phyloP scores from a whole-genome alignment of 2,888 invertebrate species.

The Chorisops tibialis region DNA sequence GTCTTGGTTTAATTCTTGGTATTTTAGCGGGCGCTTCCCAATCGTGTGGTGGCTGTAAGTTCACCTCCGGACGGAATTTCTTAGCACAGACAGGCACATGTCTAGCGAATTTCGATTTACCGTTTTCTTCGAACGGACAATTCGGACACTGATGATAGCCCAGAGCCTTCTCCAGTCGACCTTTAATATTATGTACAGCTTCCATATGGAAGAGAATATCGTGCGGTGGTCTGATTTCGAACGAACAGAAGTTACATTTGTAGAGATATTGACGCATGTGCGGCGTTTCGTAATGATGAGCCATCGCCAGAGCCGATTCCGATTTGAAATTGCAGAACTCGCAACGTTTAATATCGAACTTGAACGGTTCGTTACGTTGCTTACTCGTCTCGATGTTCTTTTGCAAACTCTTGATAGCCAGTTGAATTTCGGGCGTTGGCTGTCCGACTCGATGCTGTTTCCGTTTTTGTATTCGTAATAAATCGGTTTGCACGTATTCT shows the following conservation, averaged over 20 bases:
- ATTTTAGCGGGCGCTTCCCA: slow-evolving; percentile 95
- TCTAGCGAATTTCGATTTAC: slow-evolving; percentile 83
- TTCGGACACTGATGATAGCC: slow-evolving; percentile 89
- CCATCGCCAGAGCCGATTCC: slow-evolving; percentile 78
- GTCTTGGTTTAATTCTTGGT: slow-evolving; percentile 58
- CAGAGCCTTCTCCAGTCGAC: slow-evolving; percentile 77
- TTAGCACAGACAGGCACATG: slow-evolving; percentile 85
- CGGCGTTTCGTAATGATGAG: slow-evolving; percentile 85
- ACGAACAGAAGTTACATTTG: slow-evolving; percentile 80
- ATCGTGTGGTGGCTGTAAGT: slow-evolving; percentile 81
- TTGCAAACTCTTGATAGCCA: slow-evolving; percentile 76
- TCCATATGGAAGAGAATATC: slow-evolving; percentile 91
- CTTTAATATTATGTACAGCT: slow-evolving; percentile 79
- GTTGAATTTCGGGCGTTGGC: slow-evolving; percentile 59
- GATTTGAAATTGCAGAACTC: slow-evolving; percentile 87
- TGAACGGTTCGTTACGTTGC: slow-evolving; percentile 78
- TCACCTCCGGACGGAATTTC: slow-evolving; percentile 82
- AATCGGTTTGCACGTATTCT: slow-evolving; percentile 90
- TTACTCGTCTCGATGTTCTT: slow-evolving; percentile 83
- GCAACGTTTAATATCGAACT: slow-evolving; percentile 74
- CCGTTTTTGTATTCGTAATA: slow-evolving; percentile 80
- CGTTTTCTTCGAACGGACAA: slow-evolving; percentile 92
- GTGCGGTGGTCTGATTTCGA: slow-evolving; percentile 78
- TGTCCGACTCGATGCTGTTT: slow-evolving; percentile 65
- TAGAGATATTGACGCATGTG: slow-evolving; percentile 86